Base-by-base conservation (phyloP, 2,113 vertebrate species). In the Engraulis encrasicolus region DNA sequence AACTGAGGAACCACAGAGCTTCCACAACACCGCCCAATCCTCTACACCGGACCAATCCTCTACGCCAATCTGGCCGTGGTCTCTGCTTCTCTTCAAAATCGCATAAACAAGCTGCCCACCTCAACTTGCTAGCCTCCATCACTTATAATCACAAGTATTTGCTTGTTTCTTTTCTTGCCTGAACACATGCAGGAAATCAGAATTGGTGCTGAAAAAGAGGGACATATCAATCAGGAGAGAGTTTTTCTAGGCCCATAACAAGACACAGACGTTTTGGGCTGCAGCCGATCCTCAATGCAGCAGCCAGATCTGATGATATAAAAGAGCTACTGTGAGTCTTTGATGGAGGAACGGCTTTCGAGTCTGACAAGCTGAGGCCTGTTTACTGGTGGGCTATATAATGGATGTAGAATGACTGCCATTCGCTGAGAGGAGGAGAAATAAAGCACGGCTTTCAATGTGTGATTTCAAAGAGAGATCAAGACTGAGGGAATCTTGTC, bases 91-190 rank as follows among this genome's bases (percentile, higher is more conserved):
- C 27, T 31, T 74, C 66, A 18, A 23, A 11, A 14, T 15, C 66
- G 2, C 92, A 94, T 90, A 94, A 94, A 94, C 92, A 94, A 90
- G 89, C 92, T 92, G 85, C 80, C 79, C 83, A 36, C 27, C 66
- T 86, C 79, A 84, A 86, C 91, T 89, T 91, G 89, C 6, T 20
- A 83, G 89, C 83, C 23, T 71, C 92, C 90, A 93, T 93, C 91
- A 93, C 89, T 94, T 93, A 93, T 92, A 93, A 94, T 94, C 92
- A 93, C 91, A 92, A 89, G 89, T 92, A 91, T 93, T 94, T 94
- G 92, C 91, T 85, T 91, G 92, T 89, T 93, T 91, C 87, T 90
- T n/a, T 89, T 87, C 90, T 83, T 83, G 79, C 48, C 80, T 83
- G 18, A 87, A 90, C 88, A 34, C 66, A 74, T 17, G 31, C 31